Evolutionary conservation across 1,140 invertebrate species (phyloP), one percentile per base, ranked within the genome.

Genomic region (Leptinotarsa defecta): DNA sequence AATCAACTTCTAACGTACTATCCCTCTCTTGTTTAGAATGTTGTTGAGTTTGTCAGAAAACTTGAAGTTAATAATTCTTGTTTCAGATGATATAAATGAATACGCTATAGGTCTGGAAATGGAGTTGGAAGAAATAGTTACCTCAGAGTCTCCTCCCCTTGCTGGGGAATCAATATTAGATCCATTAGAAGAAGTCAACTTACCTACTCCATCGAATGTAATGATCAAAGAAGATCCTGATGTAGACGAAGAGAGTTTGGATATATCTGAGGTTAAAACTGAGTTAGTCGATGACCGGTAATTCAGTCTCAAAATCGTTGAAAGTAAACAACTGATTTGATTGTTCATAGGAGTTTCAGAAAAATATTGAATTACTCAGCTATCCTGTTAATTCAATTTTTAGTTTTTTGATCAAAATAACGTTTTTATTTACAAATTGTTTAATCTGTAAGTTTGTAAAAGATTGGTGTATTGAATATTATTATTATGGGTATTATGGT

Each of bases 261-360:
- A 71, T 71, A 17, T 61, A 52, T 24, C 67, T 43, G 43, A 43
- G 19, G 27, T 71, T 24, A 71, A 71, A 34, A 49, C 19, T n/a
- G 70, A 71, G 48, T 15, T 71, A 8, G 6, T 71, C 5, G 70
- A 71, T 24, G 48, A 71, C n/a, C 70, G 70, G 52, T 71, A 71
- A 71, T 52, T 71, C 8, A 11, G 34, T 43, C 8, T 43, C 8
- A 8, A 43, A 11, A 6, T 43, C 8, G 3, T 43, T 3, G 4
- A 43, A 11, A 43, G 34, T 43, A 43, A 43, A 11, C 34, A 43
- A 43, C 34, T 43, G 8, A 34, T 34, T 34, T 34, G 34, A 43
- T 43, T 43, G 34, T 43, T 43, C 8, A 43, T 8, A 43, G 34
- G 34, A 43, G 34, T 43, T 11, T 34, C 1, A 43, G 8, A 43